phyloP scores from a whole-genome alignment of 2,888 invertebrate genomes.

The Oscheius onirici region DNA sequence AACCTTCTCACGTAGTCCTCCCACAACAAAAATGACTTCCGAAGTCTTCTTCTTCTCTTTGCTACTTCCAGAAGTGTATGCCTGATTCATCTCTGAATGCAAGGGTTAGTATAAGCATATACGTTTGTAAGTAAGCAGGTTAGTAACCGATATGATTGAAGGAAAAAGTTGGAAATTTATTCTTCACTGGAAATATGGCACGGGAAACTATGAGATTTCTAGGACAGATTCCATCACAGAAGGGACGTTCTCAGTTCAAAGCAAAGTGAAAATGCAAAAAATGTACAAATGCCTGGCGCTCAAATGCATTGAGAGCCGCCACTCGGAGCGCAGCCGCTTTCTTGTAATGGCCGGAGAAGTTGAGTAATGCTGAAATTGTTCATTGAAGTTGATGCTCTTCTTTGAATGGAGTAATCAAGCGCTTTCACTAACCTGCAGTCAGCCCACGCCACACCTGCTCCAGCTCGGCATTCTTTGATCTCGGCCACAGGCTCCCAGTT shows the following conservation, averaged over 20 bases:
- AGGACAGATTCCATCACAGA: conserved; percentile 2
- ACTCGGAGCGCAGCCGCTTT: conserved; percentile 31
- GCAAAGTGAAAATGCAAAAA: conserved; percentile 21
- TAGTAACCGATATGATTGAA: neutral
- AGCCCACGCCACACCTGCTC: conserved; percentile 66
- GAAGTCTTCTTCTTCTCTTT: too few species aligned
- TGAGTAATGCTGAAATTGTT: conserved; percentile 13
- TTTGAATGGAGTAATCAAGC: neutral
- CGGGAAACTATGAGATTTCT: conserved; percentile 14
- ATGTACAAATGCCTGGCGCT: neutral
- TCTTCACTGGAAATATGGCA: conserved; percentile 20
- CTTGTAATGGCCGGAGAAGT: conserved; percentile 20
- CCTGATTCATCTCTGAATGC: too few species aligned
- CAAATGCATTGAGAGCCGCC: conserved; percentile 30
- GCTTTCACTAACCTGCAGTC: conserved; percentile 37
- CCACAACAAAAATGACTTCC: too few species aligned
- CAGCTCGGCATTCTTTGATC: conserved; percentile 72
- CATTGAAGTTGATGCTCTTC: neutral
- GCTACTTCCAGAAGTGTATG: too few species aligned
- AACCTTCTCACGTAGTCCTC: too few species aligned
- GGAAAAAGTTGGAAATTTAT: neutral
- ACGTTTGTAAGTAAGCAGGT: neutral
- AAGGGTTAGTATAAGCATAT: too few species aligned
- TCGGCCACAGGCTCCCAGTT: conserved; percentile 72
- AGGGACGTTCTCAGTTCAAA: neutral